These are phyloP conservation scores for Physocephala rufipes DNA, from an alignment of 2,888 invertebrate species.

Conservation along the genomic window DNA sequence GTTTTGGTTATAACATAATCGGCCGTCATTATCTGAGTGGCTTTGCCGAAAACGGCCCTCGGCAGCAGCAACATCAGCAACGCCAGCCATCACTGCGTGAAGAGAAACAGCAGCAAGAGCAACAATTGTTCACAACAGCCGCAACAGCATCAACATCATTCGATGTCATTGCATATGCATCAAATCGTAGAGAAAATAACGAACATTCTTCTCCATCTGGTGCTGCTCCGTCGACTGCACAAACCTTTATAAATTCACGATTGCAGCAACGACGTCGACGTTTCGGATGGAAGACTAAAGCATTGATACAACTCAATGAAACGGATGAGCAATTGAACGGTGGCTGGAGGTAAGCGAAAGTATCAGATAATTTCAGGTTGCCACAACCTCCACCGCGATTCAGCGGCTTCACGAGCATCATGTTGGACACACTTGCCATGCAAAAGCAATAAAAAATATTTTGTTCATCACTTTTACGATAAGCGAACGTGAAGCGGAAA, in stretches of 20 bases:
- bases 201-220: constrained; percentile 23
- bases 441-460: too few relatives aligned
- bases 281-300: constrained; percentile 47
- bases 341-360: constrained; percentile 13
- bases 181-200: constrained; percentile 21
- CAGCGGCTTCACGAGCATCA: too few relatives aligned
- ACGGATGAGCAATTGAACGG: constrained; percentile 35
- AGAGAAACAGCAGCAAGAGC: constrained; percentile 19
- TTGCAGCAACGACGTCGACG: constrained; percentile 46
- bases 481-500: too few relatives aligned
- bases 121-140: not conserved
- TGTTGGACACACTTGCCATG: too few relatives aligned
- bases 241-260: constrained; percentile 23
- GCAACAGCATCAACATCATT: not conserved
- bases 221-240: constrained; percentile 9
- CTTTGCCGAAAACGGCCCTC: constrained; percentile 34
- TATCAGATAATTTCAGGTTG: not conserved
- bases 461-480: too few relatives aligned
- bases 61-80: constrained; percentile 11
- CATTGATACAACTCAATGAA: constrained; percentile 43
- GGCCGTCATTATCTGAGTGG: constrained; percentile 47
- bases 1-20: constrained; percentile 44
- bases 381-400: too few relatives aligned
- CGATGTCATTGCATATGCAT: constrained; percentile 6
- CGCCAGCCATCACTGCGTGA: constrained; percentile 19